These are phyloP conservation scores for Melanchra persicariae DNA, from an alignment of 2,888 invertebrate genomes.

Conservation along the genomic window DNA sequence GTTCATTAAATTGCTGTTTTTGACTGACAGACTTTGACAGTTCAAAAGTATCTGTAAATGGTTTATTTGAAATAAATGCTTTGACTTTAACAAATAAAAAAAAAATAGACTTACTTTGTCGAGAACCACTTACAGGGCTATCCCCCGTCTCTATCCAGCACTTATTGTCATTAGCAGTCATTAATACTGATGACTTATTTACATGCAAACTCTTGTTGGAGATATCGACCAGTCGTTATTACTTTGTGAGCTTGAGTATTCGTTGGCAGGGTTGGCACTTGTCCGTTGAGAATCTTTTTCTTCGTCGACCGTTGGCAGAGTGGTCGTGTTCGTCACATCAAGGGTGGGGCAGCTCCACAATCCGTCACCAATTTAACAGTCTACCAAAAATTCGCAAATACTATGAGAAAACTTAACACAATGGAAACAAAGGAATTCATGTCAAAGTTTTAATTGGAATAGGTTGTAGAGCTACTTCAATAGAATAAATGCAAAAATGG, in stretches of 20 bases:
- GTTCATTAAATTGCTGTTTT: too few species aligned
- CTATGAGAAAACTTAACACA: not conserved
- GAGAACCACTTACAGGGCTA: not conserved
- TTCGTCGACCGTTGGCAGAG: too few species aligned
- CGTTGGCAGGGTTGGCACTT: slow-evolving; percentile 25
- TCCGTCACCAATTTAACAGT: too few species aligned
- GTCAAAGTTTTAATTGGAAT: not conserved
- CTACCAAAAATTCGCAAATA: not conserved
- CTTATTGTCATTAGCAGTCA: slow-evolving; percentile 14
- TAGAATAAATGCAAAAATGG: not conserved
- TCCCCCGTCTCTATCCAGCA: not conserved
- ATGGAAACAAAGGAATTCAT: not conserved
- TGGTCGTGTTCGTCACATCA: too few species aligned
- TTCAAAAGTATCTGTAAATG: too few species aligned
- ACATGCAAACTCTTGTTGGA: slow-evolving; percentile 11
- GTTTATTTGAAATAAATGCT: too few species aligned
- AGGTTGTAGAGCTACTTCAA: too few species aligned
- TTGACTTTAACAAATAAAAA: too few species aligned
- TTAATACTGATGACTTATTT: slow-evolving; percentile 27
- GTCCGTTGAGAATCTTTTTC: not conserved
- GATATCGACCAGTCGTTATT: slow-evolving; percentile 14
- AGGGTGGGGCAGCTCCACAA: too few species aligned
- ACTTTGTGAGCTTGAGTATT: not conserved
- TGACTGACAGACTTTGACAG: too few species aligned
- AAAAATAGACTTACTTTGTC: not conserved